Evolutionary conservation across 2,888 invertebrate species (phyloP).

Genomic region (Megamerina dolium): DNA sequence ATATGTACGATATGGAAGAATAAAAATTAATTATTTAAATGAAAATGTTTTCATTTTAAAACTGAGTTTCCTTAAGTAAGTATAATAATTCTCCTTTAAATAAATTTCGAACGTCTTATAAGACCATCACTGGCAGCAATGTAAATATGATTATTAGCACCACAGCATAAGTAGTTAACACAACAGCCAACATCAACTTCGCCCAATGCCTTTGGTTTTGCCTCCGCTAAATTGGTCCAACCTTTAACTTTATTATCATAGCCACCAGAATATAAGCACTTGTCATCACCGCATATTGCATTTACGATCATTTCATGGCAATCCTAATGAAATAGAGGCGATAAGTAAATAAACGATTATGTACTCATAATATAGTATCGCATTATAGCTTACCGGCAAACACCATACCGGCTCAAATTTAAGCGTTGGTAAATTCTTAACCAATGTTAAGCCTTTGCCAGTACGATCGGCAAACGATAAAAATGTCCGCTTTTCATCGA

Average conservation of each 20-base stretch:
- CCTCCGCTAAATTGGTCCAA: constrained; percentile 37
- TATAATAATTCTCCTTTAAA: no score
- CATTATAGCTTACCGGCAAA: constrained; percentile 24
- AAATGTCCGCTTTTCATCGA: constrained; percentile 34
- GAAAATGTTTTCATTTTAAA: no score
- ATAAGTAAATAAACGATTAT: not conserved
- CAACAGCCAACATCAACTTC: constrained; percentile 40
- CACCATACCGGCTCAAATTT: constrained; percentile 38
- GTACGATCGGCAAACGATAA: constrained; percentile 43
- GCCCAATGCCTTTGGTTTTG: constrained; percentile 32
- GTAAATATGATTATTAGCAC: constrained; percentile 33
- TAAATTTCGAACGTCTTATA: constrained; percentile 37
- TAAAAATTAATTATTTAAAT: no score
- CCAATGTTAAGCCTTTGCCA: constrained; percentile 40
- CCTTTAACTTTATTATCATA: constrained; percentile 47
- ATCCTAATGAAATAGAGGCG: constrained; percentile 27
- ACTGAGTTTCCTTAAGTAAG: not conserved
- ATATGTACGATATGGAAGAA: no score
- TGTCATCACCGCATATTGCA: constrained; percentile 38
- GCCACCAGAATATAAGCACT: constrained; percentile 41
- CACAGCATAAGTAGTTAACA: constrained; percentile 41
- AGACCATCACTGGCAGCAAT: constrained; percentile 41
- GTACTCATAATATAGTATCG: not conserved
- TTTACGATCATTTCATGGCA: constrained; percentile 48
- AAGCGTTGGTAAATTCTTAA: constrained; percentile 35